phyloP scores from a whole-genome alignment of 2,888 invertebrate species.

The Abrostola triplasia region DNA sequence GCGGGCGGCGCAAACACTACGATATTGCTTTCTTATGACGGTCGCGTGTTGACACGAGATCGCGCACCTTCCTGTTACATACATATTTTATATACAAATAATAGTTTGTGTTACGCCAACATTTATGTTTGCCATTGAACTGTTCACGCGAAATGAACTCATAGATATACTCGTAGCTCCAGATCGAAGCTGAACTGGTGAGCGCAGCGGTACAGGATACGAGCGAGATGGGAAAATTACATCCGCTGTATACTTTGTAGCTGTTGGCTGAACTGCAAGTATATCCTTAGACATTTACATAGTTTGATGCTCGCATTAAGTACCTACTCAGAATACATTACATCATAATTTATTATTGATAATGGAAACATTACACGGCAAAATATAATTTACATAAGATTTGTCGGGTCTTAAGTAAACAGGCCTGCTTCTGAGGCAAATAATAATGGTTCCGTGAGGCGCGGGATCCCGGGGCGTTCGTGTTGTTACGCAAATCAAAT shows the following conservation, averaged over 20 bases:
- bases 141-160: not conserved
- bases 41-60: constrained; percentile 20
- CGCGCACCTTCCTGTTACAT: constrained; percentile 18
- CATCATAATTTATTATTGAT: constrained; percentile 39
- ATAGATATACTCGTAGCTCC: not conserved
- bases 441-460: constrained; percentile 42
- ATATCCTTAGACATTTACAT: not conserved
- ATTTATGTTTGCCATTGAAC: constrained; percentile 13
- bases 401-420: constrained; percentile 38
- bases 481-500: constrained; percentile 46
- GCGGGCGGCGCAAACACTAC: constrained; percentile 19
- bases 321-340: constrained; percentile 22
- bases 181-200: not conserved
- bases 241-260: constrained; percentile 1
- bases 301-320: not conserved
- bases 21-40: constrained; percentile 36
- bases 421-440: constrained; percentile 40
- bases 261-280: not conserved
- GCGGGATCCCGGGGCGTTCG: constrained; percentile 22
- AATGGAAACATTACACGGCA: constrained; percentile 43
- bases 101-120: constrained; percentile 3
- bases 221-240: not conserved
- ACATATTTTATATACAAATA: constrained; percentile 3
- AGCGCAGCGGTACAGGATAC: not conserved
- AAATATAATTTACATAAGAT: constrained; percentile 41